Evolutionary conservation across 2,888 invertebrate genomes (phyloP), one percentile per base, ranked within the genome.

Genomic region (Noctuana brunneofusca): DNA sequence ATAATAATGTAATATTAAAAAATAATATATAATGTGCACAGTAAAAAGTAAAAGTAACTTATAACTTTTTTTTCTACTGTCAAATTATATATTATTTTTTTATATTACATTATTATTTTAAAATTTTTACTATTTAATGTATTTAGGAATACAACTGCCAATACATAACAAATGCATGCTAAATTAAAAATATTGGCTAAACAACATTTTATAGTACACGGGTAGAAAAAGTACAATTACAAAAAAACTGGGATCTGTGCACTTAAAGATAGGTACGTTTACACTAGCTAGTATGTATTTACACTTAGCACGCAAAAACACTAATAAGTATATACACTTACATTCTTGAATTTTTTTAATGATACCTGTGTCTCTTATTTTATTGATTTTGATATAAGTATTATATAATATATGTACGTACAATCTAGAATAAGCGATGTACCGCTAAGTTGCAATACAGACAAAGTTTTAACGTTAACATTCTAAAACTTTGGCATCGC

Each of bases 151-250:
- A 8, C 4, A 32, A 32, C 32, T 32, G 9, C 11, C 32, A 32
- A 32, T 32, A 9, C 32, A 32, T 3, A 32, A 12, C 9, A 41
- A 35, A 24, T 24, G 5, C 32, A 22, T 38, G 38, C 35, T 0
- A 6, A 35, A 30, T 18, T 1, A 53, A 16, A 20, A 32, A 5
- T 35, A 5, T 5, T 46, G 72, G 73, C 75, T 76, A 76, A 79
- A 79, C 78, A 79, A 75, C 75, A 76, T 78, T 76, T 75, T 64
- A 76, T 76, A 78, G 73, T 68, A 68, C 6, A 41, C 14, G 24
- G 6, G 73, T 68, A 68, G 16, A 27, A 14, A 14, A 20, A 41
- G 30, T 53, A 53, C n/a, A 46, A 16, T 49, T 58, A 35, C 20
- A 20, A 57, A 12, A 57, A 11, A 35, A n/a, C n/a, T n/a, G 2